Percentiles rank a stretch among this genome's conserved stretches.
Evolutionary conservation across 1,140 invertebrate genomes (phyloP).

Genomic region (Sinonovacula constricta): DNA sequence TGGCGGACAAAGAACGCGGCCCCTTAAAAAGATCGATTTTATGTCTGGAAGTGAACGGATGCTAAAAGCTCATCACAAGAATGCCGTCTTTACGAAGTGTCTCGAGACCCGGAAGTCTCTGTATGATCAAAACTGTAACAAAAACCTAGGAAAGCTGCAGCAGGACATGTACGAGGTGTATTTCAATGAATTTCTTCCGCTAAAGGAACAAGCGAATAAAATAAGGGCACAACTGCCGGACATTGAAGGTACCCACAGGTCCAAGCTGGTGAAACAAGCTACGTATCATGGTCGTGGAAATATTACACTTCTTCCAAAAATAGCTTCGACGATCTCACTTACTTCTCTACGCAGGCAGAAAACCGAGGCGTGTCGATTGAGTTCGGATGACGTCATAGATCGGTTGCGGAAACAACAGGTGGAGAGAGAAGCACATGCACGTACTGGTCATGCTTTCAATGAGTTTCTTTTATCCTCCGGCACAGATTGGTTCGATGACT

Average conservation of each 20-base stretch:
- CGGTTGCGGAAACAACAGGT: constrained; percentile 11
- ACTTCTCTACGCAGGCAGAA: too few relatives aligned
- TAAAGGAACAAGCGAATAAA: constrained; percentile 27
- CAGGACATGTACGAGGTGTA: constrained; percentile 44
- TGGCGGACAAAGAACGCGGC: neutral
- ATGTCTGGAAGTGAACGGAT: constrained; percentile 49
- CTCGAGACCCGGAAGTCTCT: constrained; percentile 24
- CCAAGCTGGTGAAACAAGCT: constrained; percentile 15
- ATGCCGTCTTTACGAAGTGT: constrained; percentile 30
- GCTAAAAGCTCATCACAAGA: constrained; percentile 43
- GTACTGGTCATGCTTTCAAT: too few relatives aligned
- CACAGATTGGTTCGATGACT: constrained; percentile 14
- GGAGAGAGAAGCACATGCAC: too few relatives aligned
- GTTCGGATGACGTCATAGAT: constrained; percentile 7
- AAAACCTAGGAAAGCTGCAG: constrained; percentile 27
- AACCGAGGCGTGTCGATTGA: too few relatives aligned
- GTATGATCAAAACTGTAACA: constrained; percentile 30
- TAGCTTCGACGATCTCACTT: too few relatives aligned
- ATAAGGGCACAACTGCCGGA: constrained; percentile 12
- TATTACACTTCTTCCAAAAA: too few relatives aligned
- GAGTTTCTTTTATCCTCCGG: too few relatives aligned
- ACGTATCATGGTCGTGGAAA: constrained; percentile 15
- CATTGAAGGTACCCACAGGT: neutral
- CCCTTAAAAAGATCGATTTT: constrained; percentile 20
- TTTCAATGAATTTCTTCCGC: constrained; percentile 40